phyloP scores from a whole-genome alignment of 2,113 vertebrate species.

The Sinocyclocheilus maitianheensis region DNA sequence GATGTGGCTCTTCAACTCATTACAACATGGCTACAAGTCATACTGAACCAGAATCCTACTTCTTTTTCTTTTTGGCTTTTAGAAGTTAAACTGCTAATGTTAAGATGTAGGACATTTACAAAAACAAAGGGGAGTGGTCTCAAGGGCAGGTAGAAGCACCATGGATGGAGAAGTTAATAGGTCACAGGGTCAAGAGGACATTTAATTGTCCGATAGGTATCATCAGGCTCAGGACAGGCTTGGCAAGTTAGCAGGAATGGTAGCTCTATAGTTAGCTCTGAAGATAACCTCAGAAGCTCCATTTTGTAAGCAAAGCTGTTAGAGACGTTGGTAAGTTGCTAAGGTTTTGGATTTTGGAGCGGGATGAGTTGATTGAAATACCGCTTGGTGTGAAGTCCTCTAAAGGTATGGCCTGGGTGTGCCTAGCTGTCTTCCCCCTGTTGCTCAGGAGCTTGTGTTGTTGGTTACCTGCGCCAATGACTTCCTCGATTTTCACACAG shows the following conservation, averaged over 20 bases:
- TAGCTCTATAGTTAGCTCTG: constrained; percentile 26
- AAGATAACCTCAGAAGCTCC: constrained; percentile 42
- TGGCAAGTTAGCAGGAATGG: constrained; percentile 36
- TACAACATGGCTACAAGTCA: background rate
- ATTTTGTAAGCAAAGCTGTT: constrained; percentile 53
- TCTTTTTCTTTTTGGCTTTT: background rate
- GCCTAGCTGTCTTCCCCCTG: constrained; percentile 81
- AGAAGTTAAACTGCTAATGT: background rate
- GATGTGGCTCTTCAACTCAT: background rate
- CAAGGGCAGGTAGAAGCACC: constrained; percentile 54
- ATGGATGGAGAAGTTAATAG: constrained; percentile 54
- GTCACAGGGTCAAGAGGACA: constrained; percentile 42
- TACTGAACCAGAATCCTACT: constrained; percentile 4
- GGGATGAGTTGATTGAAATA: constrained; percentile 79
- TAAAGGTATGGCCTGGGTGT: constrained; percentile 81
- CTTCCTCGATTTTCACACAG: constrained; percentile 99
- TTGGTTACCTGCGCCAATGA: constrained; percentile 97
- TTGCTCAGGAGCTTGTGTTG: constrained; percentile 76
- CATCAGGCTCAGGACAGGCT: constrained; percentile 45
- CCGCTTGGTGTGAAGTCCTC: constrained; percentile 82
- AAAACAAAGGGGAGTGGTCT: constrained; percentile 22
- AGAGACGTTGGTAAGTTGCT: constrained; percentile 15
- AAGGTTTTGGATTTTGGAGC: constrained; percentile 60
- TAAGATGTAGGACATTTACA: background rate
- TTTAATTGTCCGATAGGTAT: constrained; percentile 54